Conservation (phyloP, 1,140 invertebrate species). For the Aphidius ervi region DNA sequence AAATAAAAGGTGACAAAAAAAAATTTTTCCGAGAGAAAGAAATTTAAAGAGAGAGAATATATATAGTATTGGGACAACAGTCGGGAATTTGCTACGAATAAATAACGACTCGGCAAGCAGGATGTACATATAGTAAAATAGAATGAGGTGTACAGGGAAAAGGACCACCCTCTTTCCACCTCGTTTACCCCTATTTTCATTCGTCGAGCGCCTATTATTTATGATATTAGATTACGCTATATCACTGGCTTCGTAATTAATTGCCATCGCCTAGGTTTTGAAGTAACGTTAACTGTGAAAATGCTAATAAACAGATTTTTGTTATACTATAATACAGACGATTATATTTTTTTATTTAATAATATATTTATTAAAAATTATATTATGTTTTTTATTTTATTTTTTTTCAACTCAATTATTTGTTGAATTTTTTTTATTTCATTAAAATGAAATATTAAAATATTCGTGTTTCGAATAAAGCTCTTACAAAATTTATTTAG, state of each 20-base stretch:
- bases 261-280: conserved; percentile 28
- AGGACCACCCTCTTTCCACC: neutral
- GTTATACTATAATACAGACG: neutral
- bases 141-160: neutral
- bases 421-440: no score
- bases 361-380: conserved; percentile 31
- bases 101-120: conserved; percentile 28
- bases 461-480: no score
- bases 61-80: neutral
- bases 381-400: conserved; percentile 26
- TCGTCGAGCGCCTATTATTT: conserved; percentile 33
- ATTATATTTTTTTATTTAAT: neutral
- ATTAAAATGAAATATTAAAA: no score
- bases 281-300: conserved; percentile 31
- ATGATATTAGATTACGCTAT: conserved; percentile 37
- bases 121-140: conserved; percentile 18
- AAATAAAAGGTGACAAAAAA: no score
- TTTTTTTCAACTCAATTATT: no score
- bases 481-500: no score
- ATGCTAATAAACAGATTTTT: conserved; percentile 34
- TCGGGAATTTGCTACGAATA: conserved; percentile 30
- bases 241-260: conserved; percentile 38
- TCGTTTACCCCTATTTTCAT: neutral
- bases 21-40: no score
- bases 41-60: no score